Evolutionary conservation across 2,113 vertebrate species (phyloP).

Genomic region (Tupaia tana): DNA sequence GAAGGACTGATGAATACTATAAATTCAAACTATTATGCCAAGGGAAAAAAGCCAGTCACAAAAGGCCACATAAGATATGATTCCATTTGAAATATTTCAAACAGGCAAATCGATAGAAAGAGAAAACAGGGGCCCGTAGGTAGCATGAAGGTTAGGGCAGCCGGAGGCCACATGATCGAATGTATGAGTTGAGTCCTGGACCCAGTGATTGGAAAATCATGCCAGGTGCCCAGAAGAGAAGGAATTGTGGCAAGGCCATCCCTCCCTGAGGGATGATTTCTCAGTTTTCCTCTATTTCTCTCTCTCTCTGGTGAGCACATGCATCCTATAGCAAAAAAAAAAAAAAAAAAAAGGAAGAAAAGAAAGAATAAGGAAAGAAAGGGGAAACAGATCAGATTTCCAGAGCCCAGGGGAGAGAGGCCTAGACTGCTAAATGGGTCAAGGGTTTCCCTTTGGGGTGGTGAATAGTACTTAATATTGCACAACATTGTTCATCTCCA

Average conservation of each 20-base stretch:
- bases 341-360: background rate
- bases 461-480: background rate
- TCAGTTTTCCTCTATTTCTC: too few relatives aligned
- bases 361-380: background rate
- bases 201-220: too few relatives aligned
- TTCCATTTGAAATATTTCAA: background rate
- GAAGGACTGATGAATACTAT: rapidly evolving
- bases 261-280: too few relatives aligned
- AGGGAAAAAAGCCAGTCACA: background rate
- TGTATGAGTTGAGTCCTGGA: too few relatives aligned
- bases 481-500: rapidly evolving
- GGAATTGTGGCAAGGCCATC: too few relatives aligned
- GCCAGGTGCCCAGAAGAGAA: too few relatives aligned
- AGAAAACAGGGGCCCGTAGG: too few relatives aligned
- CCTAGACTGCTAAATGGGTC: background rate
- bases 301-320: too few relatives aligned
- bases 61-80: background rate
- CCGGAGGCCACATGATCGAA: too few relatives aligned
- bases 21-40: background rate
- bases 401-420: rapidly evolving
- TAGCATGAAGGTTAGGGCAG: too few relatives aligned
- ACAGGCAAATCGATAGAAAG: background rate
- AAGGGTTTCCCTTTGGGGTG: background rate
- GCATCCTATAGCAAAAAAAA: too few relatives aligned
- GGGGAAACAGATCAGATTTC: background rate